Evolutionary conservation across 2,797 vertebrate genomes (phyloP).

Genomic region (Poeciliopsis paucimaculata): DNA sequence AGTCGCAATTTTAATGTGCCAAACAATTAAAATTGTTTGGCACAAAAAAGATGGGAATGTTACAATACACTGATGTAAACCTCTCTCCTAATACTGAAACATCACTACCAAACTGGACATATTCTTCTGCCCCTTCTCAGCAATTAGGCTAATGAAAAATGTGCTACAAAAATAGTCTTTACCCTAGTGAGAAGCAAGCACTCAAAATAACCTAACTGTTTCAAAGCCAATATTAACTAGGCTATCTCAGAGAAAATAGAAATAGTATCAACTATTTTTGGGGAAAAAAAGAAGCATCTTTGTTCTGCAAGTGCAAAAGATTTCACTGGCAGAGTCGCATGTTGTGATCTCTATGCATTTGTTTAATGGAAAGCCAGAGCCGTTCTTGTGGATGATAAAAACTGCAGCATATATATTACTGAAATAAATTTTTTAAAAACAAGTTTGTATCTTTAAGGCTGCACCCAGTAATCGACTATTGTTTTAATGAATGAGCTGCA

Average conservation of each 20-base stretch:
- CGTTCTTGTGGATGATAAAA: neutral
- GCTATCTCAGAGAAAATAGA: slow-evolving; percentile 19
- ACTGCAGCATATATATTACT: neutral
- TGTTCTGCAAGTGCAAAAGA: slow-evolving; percentile 16
- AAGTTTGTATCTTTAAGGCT: neutral
- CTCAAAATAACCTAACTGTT: slow-evolving; percentile 44
- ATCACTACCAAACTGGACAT: neutral
- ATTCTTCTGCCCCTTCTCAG: slow-evolving; percentile 6
- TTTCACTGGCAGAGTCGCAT: slow-evolving; percentile 9
- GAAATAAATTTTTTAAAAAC: neutral
- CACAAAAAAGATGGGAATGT: neutral
- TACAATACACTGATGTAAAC: slow-evolving; percentile 1
- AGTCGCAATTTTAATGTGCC: neutral
- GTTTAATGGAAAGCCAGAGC: neutral
- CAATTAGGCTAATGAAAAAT: slow-evolving; percentile 17
- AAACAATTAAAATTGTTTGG: no score
- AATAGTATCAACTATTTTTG: slow-evolving; percentile 18
- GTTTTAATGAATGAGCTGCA: neutral
- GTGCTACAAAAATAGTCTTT: slow-evolving; percentile 15
- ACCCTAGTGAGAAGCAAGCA: slow-evolving; percentile 4
- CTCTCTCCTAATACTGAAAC: neutral
- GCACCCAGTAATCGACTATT: neutral
- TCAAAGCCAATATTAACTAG: slow-evolving; percentile 36
- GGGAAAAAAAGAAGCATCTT: slow-evolving; percentile 1
- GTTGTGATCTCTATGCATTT: neutral